Base-by-base conservation (phyloP, 2,797 vertebrate species). In the Sebastes trivittatus region DNA sequence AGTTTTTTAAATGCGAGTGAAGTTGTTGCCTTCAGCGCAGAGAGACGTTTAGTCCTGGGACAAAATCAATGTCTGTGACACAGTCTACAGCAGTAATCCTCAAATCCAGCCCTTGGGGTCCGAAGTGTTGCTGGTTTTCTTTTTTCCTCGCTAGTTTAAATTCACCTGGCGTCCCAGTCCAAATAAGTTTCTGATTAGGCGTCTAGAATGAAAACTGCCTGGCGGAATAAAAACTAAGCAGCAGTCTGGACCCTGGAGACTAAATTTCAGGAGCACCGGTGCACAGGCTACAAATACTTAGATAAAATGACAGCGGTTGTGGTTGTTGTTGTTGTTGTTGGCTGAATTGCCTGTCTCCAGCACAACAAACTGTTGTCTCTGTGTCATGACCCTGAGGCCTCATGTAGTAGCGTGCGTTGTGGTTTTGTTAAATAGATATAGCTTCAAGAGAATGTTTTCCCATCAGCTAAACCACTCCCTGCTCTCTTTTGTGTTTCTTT, bases 31-130 rank as follows among this genome's bases (percentile, higher is more conserved):
- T 81, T 61, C 9, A 73, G 73, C 46, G 58, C 23, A 5, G 49
- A 58, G 22, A 34, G 54, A 34, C 2, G 3, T 80, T 66, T 72
- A 54, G 58, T 75, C 64, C 25, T 3, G 22, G 65, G 32, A 88
- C 79, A 54, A 77, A 83, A 88, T 88, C 80, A 62, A 77, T 75
- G 72, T 77, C 52, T 77, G 72, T 67, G 80, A 72, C 78, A 79
- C 69, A 36, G 75, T 83, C 65, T 72, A 71, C 82, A 61, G 78
- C 66, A 77, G 78, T 80, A 78, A 73, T 87, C 86, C 70, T 82
- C 65, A 81, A 42, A 69, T 86, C 77, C 54, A 20, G 75, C 75
- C 86, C 71, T 76, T 2, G 1, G 76, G 63, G 79, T 79, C 46
- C 4, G 0, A 22, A 25, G 56, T 52, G 34, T 59, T 81, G 70